Percentiles rank a stretch among this genome's conserved stretches.
Evolutionary conservation across 1,140 invertebrate genomes (phyloP).

Genomic region (Papilio polytes): DNA sequence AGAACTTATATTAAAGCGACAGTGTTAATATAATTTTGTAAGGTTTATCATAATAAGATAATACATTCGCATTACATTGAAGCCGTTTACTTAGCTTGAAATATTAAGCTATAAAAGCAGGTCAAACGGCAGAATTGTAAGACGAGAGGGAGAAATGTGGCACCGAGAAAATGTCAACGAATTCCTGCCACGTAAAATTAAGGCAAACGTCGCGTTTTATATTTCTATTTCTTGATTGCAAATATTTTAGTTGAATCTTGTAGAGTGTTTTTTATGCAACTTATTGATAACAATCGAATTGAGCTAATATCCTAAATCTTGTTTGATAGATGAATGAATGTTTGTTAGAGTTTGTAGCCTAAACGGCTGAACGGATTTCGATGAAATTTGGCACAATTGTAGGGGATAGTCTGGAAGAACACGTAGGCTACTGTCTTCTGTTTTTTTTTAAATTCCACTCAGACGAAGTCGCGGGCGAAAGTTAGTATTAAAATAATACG

Average conservation of each 20-base stretch:
- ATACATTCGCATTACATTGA: slow-evolving; percentile 41
- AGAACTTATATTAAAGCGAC: background rate
- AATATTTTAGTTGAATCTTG: background rate
- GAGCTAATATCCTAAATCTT: too few species aligned
- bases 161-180: background rate
- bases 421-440: too few species aligned
- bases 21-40: background rate
- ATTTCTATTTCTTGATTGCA: background rate
- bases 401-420: too few species aligned
- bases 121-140: slow-evolving; percentile 39
- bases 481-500: too few species aligned
- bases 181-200: background rate
- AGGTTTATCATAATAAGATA: slow-evolving; percentile 40
- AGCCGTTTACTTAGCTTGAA: slow-evolving; percentile 54
- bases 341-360: too few species aligned
- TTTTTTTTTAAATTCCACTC: too few species aligned
- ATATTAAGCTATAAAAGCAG: slow-evolving; percentile 59
- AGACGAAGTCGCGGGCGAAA: too few species aligned
- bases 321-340: too few species aligned
- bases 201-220: background rate
- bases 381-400: too few species aligned
- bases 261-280: too few species aligned
- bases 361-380: too few species aligned
- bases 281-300: too few species aligned
- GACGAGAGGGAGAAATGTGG: background rate